Conservation (phyloP, 2,888 invertebrate species). For the Drymonia ruficornis region DNA sequence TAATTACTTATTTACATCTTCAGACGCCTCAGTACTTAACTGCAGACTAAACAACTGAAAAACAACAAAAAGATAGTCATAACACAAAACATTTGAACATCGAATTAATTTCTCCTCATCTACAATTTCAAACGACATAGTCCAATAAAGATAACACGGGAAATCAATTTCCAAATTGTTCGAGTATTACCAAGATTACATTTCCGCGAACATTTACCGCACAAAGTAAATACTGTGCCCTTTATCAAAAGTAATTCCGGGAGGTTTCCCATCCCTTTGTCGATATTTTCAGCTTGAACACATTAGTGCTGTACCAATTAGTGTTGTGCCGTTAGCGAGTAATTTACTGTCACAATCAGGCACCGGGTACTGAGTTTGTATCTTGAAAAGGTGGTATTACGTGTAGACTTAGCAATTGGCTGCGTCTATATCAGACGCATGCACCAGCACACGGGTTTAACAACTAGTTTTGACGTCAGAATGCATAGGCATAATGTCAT, state of each 20-base stretch:
- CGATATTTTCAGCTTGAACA: conserved; percentile 63
- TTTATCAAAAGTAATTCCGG: background rate
- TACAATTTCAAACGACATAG: background rate
- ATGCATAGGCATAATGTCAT: no score
- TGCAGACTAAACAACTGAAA: no score
- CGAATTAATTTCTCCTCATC: no score
- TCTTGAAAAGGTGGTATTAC: conserved; percentile 36
- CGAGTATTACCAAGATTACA: conserved; percentile 6
- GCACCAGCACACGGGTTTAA: no score
- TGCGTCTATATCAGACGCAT: no score
- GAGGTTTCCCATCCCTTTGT: conserved; percentile 20
- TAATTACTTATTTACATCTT: no score
- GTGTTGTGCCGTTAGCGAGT: conserved; percentile 70
- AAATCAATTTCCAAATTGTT: conserved; percentile 4
- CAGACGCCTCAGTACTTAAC: no score
- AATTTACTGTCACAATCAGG: conserved; percentile 78
- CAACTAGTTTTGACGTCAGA: no score
- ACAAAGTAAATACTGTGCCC: background rate
- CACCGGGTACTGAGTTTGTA: conserved; percentile 30
- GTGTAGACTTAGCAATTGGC: conserved; percentile 20
- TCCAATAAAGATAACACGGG: background rate
- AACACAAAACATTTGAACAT: no score
- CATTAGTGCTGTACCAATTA: conserved; percentile 72
- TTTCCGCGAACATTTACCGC: background rate
- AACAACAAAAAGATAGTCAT: no score